Percentiles rank a stretch among this genome's conserved stretches.
Conservation (phyloP, 2,888 invertebrate genomes). For the Tipula helvola region DNA sequence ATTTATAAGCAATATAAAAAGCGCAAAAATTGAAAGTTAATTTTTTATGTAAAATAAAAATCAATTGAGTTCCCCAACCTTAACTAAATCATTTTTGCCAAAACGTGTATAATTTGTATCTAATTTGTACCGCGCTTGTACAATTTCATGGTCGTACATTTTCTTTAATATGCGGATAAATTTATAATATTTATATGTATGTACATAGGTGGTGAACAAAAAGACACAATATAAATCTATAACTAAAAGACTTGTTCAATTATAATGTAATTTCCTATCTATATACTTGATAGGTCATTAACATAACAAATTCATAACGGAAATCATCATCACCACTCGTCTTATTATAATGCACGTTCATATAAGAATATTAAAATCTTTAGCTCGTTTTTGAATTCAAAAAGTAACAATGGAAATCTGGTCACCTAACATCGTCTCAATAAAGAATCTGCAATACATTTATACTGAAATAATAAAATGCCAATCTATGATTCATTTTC, state of each 20-base stretch:
- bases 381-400: background rate
- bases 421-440: background rate
- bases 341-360: background rate
- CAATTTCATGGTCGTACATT: background rate
- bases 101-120: background rate
- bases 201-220: background rate
- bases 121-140: background rate
- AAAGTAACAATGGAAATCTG: background rate
- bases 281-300: background rate
- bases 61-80: background rate
- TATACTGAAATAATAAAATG: background rate
- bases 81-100: background rate
- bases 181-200: background rate
- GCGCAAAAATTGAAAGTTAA: background rate
- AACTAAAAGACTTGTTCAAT: background rate
- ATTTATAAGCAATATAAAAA: background rate
- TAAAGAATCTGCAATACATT: background rate
- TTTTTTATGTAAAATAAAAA: background rate
- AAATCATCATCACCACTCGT: background rate
- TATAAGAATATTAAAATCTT: background rate
- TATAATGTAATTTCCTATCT: background rate
- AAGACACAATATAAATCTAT: background rate
- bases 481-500: background rate
- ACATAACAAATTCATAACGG: background rate
- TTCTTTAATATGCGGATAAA: background rate